Evolutionary conservation across 35 echinoderm and acorn worm species (phyloP), one percentile per base, ranked within the genome.

Genomic region (Heliocidaris erythrogramma): DNA sequence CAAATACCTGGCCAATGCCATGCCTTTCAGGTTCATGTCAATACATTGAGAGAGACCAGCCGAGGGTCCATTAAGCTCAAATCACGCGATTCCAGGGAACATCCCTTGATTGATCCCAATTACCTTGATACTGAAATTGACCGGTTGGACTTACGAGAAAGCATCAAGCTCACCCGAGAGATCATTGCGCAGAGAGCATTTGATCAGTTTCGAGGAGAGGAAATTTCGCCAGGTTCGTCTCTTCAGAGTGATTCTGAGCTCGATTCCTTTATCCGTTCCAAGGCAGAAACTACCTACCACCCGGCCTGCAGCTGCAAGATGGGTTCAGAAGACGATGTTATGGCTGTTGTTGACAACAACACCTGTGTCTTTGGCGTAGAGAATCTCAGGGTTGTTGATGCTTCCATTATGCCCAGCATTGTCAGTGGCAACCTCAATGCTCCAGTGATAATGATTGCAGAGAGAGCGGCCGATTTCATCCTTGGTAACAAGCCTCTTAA

Each of bases 401-500:
- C 98, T 17, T 99, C 98, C 14, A 96, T 99, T n/a, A 99, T 99
- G 98, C 98, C 98, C 47, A 99, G 97, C 53, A 60, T 99, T 60
- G 94, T 95, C 21, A 99, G 96, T 95, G 97, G 98, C 7, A 99
- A 99, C 59, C 91, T 97, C 13, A 99, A 99, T 94, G 97, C 98
- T n/a, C 98, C 98, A 21, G 96, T 95, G 30, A 99, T 97, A 61
- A 99, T 99, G 98, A 94, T 99, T n/a, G 98, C 98, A 84, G 98
- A 99, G 48, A 99, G 97, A 47, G 92, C 98, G 94, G 98, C 98
- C 35, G 98, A 99, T 86, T 96, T 97, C 31, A 97, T 99, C 14
- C 88, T 93, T 30, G 97, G 97, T 2, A 94, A 95, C 52, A 13
- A 86, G 47, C 96, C 96, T 21, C 94, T 99, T 0, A 87, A 93